phyloP scores from a whole-genome alignment of 2,113 vertebrate genomes.

The Hypocryptadius cinnamomeus region DNA sequence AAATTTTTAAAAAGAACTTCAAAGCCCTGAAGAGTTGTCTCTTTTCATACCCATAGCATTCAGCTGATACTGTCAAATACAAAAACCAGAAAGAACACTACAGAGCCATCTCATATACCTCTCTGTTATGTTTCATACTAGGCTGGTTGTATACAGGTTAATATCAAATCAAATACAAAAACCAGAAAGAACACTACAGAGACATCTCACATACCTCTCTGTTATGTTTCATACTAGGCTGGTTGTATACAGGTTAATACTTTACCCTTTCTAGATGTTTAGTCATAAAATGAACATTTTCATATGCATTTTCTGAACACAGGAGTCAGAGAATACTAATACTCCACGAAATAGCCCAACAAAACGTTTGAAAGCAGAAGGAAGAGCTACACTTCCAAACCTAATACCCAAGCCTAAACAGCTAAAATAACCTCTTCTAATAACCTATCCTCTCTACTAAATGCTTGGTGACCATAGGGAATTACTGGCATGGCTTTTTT shows the following conservation, averaged over 20 bases:
- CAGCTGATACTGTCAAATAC: neutral
- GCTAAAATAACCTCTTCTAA: neutral
- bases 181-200: neutral
- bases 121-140: neutral
- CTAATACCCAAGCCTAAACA: neutral
- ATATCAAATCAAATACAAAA: neutral
- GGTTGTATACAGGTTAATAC: neutral
- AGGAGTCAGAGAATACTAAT: neutral
- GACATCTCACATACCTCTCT: neutral
- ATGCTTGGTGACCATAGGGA: neutral
- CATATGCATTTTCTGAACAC: neutral
- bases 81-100: neutral
- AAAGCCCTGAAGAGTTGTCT: neutral
- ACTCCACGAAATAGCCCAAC: neutral
- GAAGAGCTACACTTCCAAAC: neutral
- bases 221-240: neutral
- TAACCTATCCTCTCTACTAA: neutral
- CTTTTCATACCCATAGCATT: neutral
- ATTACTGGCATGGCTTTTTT: neutral
- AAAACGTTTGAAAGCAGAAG: neutral
- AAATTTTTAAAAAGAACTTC: neutral
- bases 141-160: neutral
- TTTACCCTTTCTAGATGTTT: neutral
- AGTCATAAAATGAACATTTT: neutral
- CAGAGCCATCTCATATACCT: neutral